Evolutionary conservation across 2,113 vertebrate genomes (phyloP).

Genomic region (Eonycteris spelaea): DNA sequence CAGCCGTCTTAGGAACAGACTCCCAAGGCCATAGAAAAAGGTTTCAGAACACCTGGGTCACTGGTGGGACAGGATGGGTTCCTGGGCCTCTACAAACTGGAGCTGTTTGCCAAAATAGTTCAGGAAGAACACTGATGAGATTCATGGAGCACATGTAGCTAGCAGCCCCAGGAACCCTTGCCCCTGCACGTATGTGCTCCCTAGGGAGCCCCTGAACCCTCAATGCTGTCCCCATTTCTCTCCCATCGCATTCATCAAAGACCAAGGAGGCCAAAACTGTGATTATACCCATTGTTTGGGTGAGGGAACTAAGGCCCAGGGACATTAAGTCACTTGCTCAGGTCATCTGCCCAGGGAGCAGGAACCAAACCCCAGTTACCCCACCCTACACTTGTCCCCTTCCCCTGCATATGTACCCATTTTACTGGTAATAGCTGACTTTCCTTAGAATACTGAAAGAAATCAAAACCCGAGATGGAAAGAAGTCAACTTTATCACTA

Average conservation of each 20-base stretch:
- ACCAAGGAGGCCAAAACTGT: not conserved
- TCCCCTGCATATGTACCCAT: not conserved
- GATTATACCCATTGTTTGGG: not conserved
- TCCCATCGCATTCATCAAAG: not conserved
- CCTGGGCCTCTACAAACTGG: not conserved
- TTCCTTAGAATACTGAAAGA: not conserved
- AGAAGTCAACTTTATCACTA: not conserved
- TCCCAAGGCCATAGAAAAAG: not conserved
- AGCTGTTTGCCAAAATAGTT: not conserved
- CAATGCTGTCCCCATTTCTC: not conserved
- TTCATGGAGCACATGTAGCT: accelerated
- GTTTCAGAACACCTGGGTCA: not conserved
- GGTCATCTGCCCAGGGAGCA: not conserved
- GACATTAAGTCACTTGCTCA: not conserved
- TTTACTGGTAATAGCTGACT: not conserved
- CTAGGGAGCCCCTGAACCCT: not conserved
- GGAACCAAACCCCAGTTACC: not conserved
- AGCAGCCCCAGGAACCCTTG: not conserved
- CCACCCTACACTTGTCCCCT: accelerated
- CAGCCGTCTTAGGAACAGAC: not conserved
- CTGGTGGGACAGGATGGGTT: not conserved
- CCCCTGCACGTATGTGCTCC: not conserved
- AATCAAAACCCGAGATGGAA: not conserved
- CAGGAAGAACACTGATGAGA: not conserved
- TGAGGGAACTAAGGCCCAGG: not conserved